Conservation (phyloP, 2,888 invertebrate genomes). For the Idaea biselata region DNA sequence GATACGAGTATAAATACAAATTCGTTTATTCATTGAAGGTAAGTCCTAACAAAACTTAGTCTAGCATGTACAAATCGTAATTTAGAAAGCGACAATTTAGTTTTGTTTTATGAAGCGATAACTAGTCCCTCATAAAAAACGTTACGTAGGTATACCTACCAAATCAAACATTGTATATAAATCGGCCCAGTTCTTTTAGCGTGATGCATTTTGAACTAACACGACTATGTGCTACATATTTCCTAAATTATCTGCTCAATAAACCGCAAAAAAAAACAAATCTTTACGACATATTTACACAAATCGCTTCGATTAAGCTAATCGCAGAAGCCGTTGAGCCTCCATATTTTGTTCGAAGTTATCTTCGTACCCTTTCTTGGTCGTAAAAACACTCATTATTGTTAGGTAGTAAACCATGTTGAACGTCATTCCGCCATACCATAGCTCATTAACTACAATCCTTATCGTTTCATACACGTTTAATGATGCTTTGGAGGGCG, state of each 20-base stretch:
- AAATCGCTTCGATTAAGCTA: not conserved
- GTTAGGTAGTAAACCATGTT: conserved; percentile 45
- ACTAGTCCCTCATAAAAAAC: too few species aligned
- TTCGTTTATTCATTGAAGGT: too few species aligned
- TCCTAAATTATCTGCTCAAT: not conserved
- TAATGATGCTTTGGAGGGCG: conserved; percentile 71
- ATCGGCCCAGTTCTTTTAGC: too few species aligned
- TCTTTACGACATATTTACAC: not conserved
- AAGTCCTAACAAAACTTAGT: too few species aligned
- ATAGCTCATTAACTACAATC: conserved; percentile 68
- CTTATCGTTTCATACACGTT: conserved; percentile 66
- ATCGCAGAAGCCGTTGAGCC: not conserved
- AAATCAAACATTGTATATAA: too few species aligned
- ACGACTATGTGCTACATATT: too few species aligned
- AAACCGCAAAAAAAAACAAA: not conserved
- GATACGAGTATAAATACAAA: too few species aligned
- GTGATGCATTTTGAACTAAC: too few species aligned
- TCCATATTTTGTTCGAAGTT: conserved; percentile 18
- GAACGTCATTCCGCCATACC: conserved; percentile 54
- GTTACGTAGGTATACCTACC: too few species aligned
- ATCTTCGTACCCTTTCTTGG: conserved; percentile 23
- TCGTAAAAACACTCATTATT: conserved; percentile 27
- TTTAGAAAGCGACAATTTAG: too few species aligned
- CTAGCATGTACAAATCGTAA: too few species aligned
- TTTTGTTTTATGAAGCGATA: too few species aligned